These are phyloP conservation scores for Chlamydotis undulata DNA, from an alignment of 2,113 vertebrate genomes.

Conservation along the genomic window DNA sequence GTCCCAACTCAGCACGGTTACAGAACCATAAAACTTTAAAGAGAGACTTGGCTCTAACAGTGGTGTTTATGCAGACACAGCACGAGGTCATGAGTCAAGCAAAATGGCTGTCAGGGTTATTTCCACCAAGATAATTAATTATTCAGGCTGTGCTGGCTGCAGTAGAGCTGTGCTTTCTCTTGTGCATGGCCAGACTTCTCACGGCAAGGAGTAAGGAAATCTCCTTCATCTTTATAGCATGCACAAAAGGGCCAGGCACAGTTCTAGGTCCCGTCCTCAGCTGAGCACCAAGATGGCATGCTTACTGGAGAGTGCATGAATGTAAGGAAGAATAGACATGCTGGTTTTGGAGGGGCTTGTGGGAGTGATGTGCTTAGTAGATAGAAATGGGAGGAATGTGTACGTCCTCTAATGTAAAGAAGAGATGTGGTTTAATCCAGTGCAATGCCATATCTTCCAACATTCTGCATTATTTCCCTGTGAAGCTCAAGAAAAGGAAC, in stretches of 20 bases:
- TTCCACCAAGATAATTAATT: slow-evolving; percentile 22
- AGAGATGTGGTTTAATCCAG: background rate
- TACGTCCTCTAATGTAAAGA: background rate
- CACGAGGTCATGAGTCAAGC: slow-evolving; percentile 20
- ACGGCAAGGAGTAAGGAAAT: background rate
- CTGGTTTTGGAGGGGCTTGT: background rate
- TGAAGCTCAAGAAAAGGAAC: background rate
- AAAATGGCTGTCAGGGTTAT: slow-evolving; percentile 42
- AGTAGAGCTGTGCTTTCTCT: background rate
- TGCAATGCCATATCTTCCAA: background rate
- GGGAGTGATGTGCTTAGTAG: background rate
- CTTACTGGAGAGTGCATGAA: rapidly evolving
- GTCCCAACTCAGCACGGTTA: background rate
- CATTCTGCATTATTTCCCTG: background rate
- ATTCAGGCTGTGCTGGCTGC: background rate
- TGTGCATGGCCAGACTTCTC: background rate
- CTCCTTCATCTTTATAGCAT: background rate
- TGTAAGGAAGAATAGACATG: background rate
- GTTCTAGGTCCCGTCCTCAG: background rate
- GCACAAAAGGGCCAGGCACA: background rate
- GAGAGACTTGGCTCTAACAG: slow-evolving; percentile 5
- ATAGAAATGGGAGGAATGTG: background rate
- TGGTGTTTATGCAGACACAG: slow-evolving; percentile 10
- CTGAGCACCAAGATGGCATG: background rate
- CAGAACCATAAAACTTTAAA: slow-evolving; percentile 44